Evolutionary conservation across 2,888 invertebrate genomes (phyloP).

Genomic region (Tuta absoluta): DNA sequence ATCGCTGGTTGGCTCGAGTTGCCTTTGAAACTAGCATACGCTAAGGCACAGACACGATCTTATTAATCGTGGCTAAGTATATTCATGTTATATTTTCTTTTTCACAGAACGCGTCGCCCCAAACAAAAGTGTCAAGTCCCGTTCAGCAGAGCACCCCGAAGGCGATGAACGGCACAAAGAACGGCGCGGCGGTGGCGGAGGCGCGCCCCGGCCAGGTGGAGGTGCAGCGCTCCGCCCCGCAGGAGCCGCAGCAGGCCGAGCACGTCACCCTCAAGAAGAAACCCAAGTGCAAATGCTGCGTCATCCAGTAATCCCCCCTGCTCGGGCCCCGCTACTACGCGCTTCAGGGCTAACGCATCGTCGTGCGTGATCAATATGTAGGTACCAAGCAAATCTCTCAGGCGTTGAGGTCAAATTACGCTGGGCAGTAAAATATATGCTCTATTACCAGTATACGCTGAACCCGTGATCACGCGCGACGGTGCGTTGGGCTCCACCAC

Average conservation of each 20-base stretch:
- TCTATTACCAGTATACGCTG: too few species aligned
- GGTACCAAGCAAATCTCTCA: too few species aligned
- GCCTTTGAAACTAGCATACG: too few species aligned
- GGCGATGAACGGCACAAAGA: conserved; percentile 75
- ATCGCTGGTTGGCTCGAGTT: too few species aligned
- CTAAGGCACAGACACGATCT: too few species aligned
- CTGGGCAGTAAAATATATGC: too few species aligned
- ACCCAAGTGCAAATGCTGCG: conserved; percentile 97
- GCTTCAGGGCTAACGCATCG: conserved; percentile 30
- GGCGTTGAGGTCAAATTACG: too few species aligned
- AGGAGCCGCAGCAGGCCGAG: conserved; percentile 91
- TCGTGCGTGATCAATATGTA: too few species aligned
- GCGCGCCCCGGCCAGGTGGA: conserved; percentile 76
- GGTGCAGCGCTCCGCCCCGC: conserved; percentile 88
- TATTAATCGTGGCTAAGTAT: too few species aligned
- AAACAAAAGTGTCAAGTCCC: conserved; percentile 61
- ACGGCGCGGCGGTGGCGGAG: conserved; percentile 64
- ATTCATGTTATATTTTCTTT: neutral
- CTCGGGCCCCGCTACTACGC: conserved; percentile 12
- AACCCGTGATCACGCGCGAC: neutral
- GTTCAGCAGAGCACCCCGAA: conserved; percentile 64
- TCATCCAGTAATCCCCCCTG: conserved; percentile 86
- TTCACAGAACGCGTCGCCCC: conserved; percentile 56
- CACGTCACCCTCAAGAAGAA: conserved; percentile 97
- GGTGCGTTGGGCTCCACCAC: conserved; percentile 23